Evolutionary conservation across 1,140 invertebrate genomes (phyloP).

Genomic region (Apolygus lucorum): DNA sequence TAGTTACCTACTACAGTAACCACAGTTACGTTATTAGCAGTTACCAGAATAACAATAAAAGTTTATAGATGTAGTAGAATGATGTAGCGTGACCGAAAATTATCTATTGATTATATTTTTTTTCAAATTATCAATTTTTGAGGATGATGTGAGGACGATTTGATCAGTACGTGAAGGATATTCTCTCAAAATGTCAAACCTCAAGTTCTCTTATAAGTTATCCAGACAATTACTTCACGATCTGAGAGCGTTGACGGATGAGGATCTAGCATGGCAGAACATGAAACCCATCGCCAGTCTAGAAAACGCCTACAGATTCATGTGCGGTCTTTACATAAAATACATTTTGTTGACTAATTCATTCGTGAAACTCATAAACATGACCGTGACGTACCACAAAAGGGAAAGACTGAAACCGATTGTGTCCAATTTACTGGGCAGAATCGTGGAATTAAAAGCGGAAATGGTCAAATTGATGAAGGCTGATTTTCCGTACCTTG

Average conservation of each 20-base stretch:
- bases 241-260: neutral
- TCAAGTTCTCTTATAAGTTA: neutral
- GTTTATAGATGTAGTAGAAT: too few species aligned
- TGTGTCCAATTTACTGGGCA: neutral
- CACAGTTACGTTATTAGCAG: too few species aligned
- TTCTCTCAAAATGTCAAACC: neutral
- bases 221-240: neutral
- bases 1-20: too few species aligned
- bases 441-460: neutral
- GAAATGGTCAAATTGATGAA: neutral
- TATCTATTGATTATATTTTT: too few species aligned
- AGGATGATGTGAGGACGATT: too few species aligned
- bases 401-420: constrained; percentile 6
- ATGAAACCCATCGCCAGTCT: neutral
- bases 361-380: neutral
- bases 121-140: too few species aligned
- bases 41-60: too few species aligned
- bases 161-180: too few species aligned
- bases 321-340: neutral
- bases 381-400: constrained; percentile 1
- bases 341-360: constrained; percentile 9
- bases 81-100: too few species aligned
- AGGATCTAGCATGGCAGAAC: neutral
- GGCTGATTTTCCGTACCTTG: neutral
- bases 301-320: neutral